phyloP scores from a whole-genome alignment of 2,888 invertebrate genomes.

The Clepsis dumicolana region DNA sequence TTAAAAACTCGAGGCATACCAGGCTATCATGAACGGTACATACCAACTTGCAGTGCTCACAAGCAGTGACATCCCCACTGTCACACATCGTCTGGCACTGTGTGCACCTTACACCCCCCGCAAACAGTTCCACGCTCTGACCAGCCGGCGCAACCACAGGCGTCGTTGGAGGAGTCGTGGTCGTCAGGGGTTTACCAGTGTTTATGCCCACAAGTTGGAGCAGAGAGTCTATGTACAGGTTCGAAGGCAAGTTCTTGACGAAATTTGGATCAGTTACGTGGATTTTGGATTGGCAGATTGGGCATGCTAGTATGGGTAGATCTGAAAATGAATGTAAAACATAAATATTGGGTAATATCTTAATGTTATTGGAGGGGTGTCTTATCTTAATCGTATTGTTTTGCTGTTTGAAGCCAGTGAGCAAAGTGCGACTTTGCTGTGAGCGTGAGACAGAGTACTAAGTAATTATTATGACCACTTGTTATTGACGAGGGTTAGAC shows the following conservation, averaged over 20 bases:
- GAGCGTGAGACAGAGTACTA: too few species aligned
- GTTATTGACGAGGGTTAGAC: too few species aligned
- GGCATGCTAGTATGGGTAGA: conserved; percentile 78
- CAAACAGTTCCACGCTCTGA: conserved; percentile 69
- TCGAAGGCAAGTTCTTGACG: conserved; percentile 87
- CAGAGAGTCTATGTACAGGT: conserved; percentile 88
- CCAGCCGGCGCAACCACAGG: conserved; percentile 47
- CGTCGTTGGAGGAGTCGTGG: conserved; percentile 57
- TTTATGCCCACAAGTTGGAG: conserved; percentile 78
- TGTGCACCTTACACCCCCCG: conserved; percentile 66
- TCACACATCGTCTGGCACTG: conserved; percentile 74
- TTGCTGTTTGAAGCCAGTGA: too few species aligned
- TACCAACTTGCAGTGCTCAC: conserved; percentile 88
- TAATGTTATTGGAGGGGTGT: too few species aligned
- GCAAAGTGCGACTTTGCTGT: too few species aligned
- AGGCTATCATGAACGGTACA: conserved; percentile 44
- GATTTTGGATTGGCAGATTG: conserved; percentile 84
- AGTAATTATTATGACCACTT: too few species aligned
- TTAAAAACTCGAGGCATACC: neutral
- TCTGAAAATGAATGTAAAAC: conserved; percentile 59
- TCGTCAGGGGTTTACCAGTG: conserved; percentile 48
- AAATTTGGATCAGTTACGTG: conserved; percentile 80
- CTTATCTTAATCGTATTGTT: too few species aligned
- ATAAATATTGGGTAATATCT: neutral
- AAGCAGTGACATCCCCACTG: conserved; percentile 64